Percentiles rank a stretch among this genome's conserved stretches.
Evolutionary conservation across 1,140 invertebrate species (phyloP).

Genomic region (Calliopsis andreniformis): DNA sequence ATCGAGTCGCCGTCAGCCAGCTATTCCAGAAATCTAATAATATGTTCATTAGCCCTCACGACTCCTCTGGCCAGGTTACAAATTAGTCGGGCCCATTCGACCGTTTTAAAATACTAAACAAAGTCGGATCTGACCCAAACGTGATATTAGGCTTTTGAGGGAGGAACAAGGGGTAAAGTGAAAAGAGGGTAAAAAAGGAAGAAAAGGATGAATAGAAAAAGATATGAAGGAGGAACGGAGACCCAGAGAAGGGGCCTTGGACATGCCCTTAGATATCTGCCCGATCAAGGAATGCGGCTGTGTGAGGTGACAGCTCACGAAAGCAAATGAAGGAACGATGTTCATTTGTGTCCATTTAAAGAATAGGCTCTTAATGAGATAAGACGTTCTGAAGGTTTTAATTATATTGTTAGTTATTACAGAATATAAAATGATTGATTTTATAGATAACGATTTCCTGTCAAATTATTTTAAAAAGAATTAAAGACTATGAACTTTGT

Average conservation of each 20-base stretch:
- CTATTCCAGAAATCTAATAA: conserved; percentile 71
- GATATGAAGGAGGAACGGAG: conserved; percentile 2
- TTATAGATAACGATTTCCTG: too few relatives aligned
- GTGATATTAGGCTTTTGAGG: conserved; percentile 35
- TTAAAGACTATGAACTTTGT: too few relatives aligned
- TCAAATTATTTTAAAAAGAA: too few relatives aligned
- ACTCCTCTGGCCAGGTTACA: conserved; percentile 24
- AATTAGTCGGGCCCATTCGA: conserved; percentile 58
- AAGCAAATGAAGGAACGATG: conserved; percentile 16
- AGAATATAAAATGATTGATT: too few relatives aligned
- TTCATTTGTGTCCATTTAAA: conserved; percentile 39
- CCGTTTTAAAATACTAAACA: conserved; percentile 56
- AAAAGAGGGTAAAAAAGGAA: neutral
- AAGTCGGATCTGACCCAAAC: conserved; percentile 50
- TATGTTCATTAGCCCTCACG: conserved; percentile 67
- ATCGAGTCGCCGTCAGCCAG: conserved; percentile 33
- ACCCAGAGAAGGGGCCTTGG: conserved; percentile 14
- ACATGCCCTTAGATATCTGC: conserved; percentile 52
- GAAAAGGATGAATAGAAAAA: neutral
- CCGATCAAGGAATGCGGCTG: conserved; percentile 64
- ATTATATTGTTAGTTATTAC: too few relatives aligned
- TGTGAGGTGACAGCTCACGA: conserved; percentile 22
- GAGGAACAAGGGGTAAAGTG: conserved; percentile 14
- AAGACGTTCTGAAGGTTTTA: too few relatives aligned
- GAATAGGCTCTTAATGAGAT: too few relatives aligned